Conservation (phyloP, 2,797 vertebrate genomes). For the Hoplostethus mediterraneus region DNA sequence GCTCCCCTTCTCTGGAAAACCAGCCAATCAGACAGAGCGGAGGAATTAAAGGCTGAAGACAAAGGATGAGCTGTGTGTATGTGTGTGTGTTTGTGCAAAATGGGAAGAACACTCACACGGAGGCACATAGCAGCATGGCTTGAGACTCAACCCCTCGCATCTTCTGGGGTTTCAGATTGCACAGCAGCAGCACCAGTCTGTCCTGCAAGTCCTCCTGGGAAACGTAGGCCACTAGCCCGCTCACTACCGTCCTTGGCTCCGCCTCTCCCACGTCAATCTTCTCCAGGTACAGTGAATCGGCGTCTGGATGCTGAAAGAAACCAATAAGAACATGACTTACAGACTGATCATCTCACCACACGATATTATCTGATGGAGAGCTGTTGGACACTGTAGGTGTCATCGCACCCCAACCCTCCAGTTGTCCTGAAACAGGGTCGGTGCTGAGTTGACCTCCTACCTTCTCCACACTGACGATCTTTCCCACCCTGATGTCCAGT, state of each 20-base stretch:
- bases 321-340: background rate
- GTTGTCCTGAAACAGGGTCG: background rate
- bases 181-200: constrained; percentile 92
- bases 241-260: constrained; percentile 93
- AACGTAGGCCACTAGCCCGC: constrained; percentile 93
- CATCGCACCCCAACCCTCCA: background rate
- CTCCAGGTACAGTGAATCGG: constrained; percentile 94
- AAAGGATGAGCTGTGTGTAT: background rate
- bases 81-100: background rate
- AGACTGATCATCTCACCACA: too few relatives aligned
- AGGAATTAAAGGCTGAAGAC: too few relatives aligned
- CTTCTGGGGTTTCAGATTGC: constrained; percentile 97
- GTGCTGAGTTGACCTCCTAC: constrained; percentile 68
- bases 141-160: constrained; percentile 97
- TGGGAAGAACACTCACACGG: constrained; percentile 83
- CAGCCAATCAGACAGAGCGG: background rate
- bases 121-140: constrained; percentile 96
- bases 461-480: constrained; percentile 92
- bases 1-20: constrained; percentile 85
- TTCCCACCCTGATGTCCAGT: constrained; percentile 95
- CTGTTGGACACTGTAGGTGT: too few relatives aligned
- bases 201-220: constrained; percentile 91
- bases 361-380: too few relatives aligned
- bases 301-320: constrained; percentile 91
- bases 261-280: constrained; percentile 94